phyloP scores from a whole-genome alignment of 2,113 vertebrate genomes.

The Phalacrocorax aristotelis region DNA sequence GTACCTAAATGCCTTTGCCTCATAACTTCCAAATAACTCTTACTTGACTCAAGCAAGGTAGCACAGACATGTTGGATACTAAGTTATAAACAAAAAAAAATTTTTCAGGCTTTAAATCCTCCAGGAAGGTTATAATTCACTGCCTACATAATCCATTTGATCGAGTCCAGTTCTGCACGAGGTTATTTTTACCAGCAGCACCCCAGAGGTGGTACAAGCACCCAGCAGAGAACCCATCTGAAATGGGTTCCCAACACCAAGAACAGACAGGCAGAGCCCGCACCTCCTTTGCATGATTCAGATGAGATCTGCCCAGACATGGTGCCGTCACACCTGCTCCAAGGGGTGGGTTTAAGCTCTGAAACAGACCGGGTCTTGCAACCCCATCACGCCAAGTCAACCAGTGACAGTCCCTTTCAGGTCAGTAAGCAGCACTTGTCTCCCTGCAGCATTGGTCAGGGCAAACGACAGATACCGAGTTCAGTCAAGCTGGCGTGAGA shows the following conservation, averaged over 20 bases:
- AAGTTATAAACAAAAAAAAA: background rate
- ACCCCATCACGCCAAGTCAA: background rate
- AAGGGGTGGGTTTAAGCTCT: background rate
- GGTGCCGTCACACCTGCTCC: background rate
- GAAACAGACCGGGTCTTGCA: background rate
- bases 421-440: background rate
- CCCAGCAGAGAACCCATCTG: background rate
- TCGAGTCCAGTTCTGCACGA: background rate
- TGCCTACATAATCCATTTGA: background rate
- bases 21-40: background rate
- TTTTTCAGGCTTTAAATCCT: background rate
- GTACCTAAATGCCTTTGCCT: background rate
- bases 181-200: background rate
- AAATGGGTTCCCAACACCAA: background rate
- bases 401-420: background rate
- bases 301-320: background rate
- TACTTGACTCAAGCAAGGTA: background rate
- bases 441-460: background rate
- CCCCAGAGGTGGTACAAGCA: background rate
- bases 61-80: background rate
- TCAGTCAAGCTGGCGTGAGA: background rate
- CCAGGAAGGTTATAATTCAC: background rate
- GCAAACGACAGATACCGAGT: background rate
- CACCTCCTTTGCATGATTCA: accelerated
- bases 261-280: accelerated